Evolutionary conservation across 2,888 invertebrate species (phyloP), one percentile per base, ranked within the genome.

Genomic region (Noctua janthina): DNA sequence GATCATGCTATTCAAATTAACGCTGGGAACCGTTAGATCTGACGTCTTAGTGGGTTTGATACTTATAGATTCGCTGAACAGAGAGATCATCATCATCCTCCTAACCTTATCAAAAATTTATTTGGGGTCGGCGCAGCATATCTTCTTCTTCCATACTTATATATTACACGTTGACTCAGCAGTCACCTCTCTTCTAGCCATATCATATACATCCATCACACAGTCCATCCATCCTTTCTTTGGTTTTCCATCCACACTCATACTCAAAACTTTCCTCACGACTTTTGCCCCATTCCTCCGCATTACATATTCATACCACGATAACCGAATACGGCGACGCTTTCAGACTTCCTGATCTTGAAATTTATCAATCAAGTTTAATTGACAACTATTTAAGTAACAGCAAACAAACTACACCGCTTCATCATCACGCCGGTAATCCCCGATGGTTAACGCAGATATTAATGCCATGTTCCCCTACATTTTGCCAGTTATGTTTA

Each of bases 1-100:
- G 79, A 46, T 78, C 64, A 70, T 20, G 64, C 35, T 80, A 71
- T 76, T 77, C 72, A 82, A 73, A 67, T 66, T 39, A 78, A 43
- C n/a, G 17, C 64, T 73, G 68, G 11, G 20, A 78, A 51, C 29
- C n/a, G 64, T 46, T 17, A 8, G 11, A 11, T 7, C 15, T 49
- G 35, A 71, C 39, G 15, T 54, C 43, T 51, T 77, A 35, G 5
- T 10, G 7, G n/a, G 8, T 68, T 67, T 29, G 10, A 7, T 62
- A 23, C 1, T 75, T 1, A 46, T 56, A 10, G 7, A 10, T 70
- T 35, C 6, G 23, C 15, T 68, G 39, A 51, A 76, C 13, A 46
- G 11, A 23, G 5, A 13, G 23, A 64, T 64, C 10, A 17, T n/a
- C 1, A 6, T 59, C 13, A n/a, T 59, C n/a, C 13, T n/a, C 13